phyloP scores from a whole-genome alignment of 2,888 invertebrate species.

The Trisateles emortualis region DNA sequence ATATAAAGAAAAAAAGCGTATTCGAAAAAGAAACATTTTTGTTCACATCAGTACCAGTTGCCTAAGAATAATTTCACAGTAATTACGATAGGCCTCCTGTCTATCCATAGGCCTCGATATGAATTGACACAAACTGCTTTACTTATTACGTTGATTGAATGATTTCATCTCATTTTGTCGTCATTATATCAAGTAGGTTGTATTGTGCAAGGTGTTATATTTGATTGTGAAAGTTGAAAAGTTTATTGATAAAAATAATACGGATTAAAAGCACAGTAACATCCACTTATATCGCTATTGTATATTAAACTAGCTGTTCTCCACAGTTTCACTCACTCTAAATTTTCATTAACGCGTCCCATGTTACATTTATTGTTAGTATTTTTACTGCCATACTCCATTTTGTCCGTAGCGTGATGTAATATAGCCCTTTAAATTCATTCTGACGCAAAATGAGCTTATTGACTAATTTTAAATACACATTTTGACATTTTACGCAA shows the following conservation, averaged over 20 bases:
- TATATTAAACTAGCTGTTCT: no score
- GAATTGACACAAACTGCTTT: conserved; percentile 49
- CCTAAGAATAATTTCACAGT: conserved; percentile 73
- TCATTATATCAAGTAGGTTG: conserved; percentile 18
- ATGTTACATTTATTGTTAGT: no score
- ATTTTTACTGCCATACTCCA: no score
- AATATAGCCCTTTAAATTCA: no score
- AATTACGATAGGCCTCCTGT: conserved; percentile 72
- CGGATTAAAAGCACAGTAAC: neutral
- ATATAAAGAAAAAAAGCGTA: neutral
- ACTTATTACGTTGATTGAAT: conserved; percentile 33
- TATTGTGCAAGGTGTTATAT: conserved; percentile 14
- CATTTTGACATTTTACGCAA: no score
- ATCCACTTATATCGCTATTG: no score
- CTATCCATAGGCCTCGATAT: conserved; percentile 60
- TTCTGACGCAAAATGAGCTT: no score
- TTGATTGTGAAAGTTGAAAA: neutral
- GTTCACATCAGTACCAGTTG: conserved; percentile 58
- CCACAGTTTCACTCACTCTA: no score
- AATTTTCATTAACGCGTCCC: no score
- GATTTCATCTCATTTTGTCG: conserved; percentile 28
- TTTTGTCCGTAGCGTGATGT: no score
- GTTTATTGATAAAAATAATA: neutral
- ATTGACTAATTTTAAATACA: no score
- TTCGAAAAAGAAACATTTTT: conserved; percentile 25